Percentiles rank a stretch among this genome's conserved stretches.
Evolutionary conservation across 2,888 invertebrate species (phyloP).

Genomic region (Trachelus troglodyta): DNA sequence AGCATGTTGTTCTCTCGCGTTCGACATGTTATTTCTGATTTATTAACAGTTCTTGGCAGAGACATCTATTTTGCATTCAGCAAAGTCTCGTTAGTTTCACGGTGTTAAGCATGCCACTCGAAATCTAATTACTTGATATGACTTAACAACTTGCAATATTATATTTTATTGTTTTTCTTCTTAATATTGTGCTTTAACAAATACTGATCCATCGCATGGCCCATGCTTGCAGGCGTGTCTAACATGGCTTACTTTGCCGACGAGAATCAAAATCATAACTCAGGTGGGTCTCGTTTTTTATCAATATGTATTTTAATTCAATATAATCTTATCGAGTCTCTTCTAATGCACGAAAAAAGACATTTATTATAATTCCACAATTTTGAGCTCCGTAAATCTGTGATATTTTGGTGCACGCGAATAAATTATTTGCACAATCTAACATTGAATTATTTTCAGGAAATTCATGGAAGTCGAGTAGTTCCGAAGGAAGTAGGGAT

Average conservation of each 20-base stretch:
- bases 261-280: constrained; percentile 76
- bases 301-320: constrained; percentile 17
- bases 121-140: not conserved
- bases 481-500: constrained; percentile 67
- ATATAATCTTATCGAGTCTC: not conserved
- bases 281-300: constrained; percentile 58
- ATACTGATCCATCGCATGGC: constrained; percentile 60
- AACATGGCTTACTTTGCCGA: constrained; percentile 84
- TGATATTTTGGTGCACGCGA: constrained; percentile 19
- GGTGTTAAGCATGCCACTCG: not conserved
- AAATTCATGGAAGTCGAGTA: constrained; percentile 67
- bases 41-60: not conserved
- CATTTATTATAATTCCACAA: constrained; percentile 18
- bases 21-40: not conserved
- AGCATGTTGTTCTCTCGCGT: not conserved
- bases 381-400: not conserved
- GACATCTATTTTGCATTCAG: not conserved
- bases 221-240: constrained; percentile 76
- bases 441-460: constrained; percentile 49
- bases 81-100: not conserved
- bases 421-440: not conserved
- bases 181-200: constrained; percentile 28
- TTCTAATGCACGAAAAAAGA: not conserved
- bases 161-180: not conserved
- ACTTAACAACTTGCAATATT: not conserved